Base-by-base conservation (phyloP, 2,888 invertebrate species). In the Strigamia maritima region DNA sequence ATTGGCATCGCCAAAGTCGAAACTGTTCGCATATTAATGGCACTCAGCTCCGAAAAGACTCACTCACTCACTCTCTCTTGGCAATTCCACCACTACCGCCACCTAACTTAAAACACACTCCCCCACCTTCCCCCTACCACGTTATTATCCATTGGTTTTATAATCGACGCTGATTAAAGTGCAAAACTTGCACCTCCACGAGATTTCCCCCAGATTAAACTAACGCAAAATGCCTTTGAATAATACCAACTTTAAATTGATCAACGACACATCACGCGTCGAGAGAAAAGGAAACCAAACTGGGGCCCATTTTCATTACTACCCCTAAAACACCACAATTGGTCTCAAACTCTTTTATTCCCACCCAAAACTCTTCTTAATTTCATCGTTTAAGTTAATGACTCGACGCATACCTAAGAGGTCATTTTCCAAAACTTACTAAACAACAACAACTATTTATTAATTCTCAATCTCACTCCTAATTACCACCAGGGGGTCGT, bases 241-340 rank as follows among this genome's bases (percentile, higher is more conserved):
- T 76, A 76, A 76, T 76, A 38, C 38, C 35, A 35, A 76, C 35
- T 76, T 76, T 76, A 76, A 76, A 76, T 76, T 76, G 76, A 76
- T 76, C 76, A 76, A 76, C 28, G 76, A 76, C 19, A 38, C 76
- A 76, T 76, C 76, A 76, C n/a, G 76, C 76, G 35, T 22, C n/a
- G 19, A 76, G 31, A 76, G 76, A 35, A 35, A 76, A 35, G 22
- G n/a, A 31, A 6, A 6, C 3, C 2, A 31, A 31, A 31, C 3
- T n/a, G 31, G 6, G 31, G 31, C 31, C 31, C 31, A 31, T 31
- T 31, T 31, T 26, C 76, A 76, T 76, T 76, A 35, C 76, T 31
- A 76, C 38, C 28, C 76, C 76, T 35, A 76, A 35, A 31, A n/a
- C 26, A 74, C 22, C 38, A 76, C 76, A 76, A 76, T 76, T 76